Conservation (phyloP, 1,140 invertebrate species). For the Drosophila littoralis region DNA sequence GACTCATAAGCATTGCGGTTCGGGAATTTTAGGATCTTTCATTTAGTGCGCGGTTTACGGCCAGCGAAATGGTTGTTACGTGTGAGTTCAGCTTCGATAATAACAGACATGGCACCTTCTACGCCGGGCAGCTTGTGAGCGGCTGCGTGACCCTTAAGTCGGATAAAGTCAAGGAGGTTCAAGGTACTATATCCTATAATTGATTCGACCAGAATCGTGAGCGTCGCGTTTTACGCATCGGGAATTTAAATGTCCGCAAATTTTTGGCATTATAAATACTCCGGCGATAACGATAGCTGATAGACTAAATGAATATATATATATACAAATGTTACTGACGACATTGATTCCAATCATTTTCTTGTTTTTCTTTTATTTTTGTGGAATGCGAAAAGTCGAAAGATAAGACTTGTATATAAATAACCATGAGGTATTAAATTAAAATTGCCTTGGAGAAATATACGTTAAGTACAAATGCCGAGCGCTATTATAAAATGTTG, state of each 20-base stretch:
- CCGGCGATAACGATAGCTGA: slow-evolving; percentile 50
- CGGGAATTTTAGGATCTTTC: background rate
- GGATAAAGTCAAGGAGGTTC: slow-evolving; percentile 85
- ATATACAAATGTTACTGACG: slow-evolving; percentile 58
- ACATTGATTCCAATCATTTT: slow-evolving; percentile 51
- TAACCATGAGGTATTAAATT: slow-evolving; percentile 22
- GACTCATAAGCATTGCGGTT: background rate
- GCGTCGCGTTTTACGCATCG: slow-evolving; percentile 12
- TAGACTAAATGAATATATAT: slow-evolving; percentile 29
- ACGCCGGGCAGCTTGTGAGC: slow-evolving; percentile 85
- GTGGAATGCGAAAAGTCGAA: slow-evolving; percentile 34
- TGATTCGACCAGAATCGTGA: background rate
- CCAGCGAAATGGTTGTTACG: slow-evolving; percentile 72
- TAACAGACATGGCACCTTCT: slow-evolving; percentile 85
- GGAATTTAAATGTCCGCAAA: slow-evolving; percentile 18
- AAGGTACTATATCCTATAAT: slow-evolving; percentile 65
- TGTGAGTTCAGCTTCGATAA: slow-evolving; percentile 84
- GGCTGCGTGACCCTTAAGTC: slow-evolving; percentile 84
- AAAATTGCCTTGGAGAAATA: background rate
- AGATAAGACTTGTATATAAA: slow-evolving; percentile 39
- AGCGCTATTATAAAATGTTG: too few species aligned
- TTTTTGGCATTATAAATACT: slow-evolving; percentile 58
- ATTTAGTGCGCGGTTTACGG: background rate
- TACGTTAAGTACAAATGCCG: background rate
- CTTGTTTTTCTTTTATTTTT: slow-evolving; percentile 17